phyloP scores from a whole-genome alignment of 2,888 invertebrate genomes.

The Phania funesta region DNA sequence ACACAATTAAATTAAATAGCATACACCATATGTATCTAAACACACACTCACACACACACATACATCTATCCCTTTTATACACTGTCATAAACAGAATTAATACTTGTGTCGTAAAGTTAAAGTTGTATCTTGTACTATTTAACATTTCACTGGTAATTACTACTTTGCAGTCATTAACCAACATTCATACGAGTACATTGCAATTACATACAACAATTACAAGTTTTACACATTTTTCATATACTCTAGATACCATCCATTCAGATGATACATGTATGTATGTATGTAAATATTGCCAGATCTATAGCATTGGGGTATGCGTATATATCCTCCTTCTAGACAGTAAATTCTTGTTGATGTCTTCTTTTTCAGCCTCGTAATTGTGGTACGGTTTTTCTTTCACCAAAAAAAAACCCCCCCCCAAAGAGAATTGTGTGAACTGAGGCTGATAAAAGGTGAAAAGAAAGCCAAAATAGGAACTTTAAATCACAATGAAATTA shows the following conservation, averaged over 20 bases:
- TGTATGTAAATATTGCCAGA: not conserved
- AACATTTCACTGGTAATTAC: constrained; percentile 60
- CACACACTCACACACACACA: constrained; percentile 34
- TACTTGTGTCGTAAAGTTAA: constrained; percentile 54
- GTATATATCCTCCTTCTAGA: no score
- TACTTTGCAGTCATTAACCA: constrained; percentile 2
- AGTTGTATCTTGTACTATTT: constrained; percentile 53
- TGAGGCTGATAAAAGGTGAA: no score
- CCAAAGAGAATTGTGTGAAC: no score
- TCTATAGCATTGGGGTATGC: no score
- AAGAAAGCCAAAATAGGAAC: no score
- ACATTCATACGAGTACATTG: not conserved
- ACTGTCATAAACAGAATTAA: constrained; percentile 63
- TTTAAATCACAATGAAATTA: no score
- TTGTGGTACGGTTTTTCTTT: no score
- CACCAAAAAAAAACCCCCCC: no score
- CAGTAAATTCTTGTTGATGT: no score
- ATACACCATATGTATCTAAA: constrained; percentile 45
- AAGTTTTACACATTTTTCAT: not conserved
- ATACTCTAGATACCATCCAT: not conserved
- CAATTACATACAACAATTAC: not conserved
- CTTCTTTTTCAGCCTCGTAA: no score
- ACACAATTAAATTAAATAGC: constrained; percentile 42
- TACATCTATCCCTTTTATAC: constrained; percentile 10
- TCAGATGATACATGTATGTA: not conserved